Percentiles rank a stretch among this genome's conserved stretches.
Conservation (phyloP, 2,888 invertebrate species). For the Sarcophaga subvicina region DNA sequence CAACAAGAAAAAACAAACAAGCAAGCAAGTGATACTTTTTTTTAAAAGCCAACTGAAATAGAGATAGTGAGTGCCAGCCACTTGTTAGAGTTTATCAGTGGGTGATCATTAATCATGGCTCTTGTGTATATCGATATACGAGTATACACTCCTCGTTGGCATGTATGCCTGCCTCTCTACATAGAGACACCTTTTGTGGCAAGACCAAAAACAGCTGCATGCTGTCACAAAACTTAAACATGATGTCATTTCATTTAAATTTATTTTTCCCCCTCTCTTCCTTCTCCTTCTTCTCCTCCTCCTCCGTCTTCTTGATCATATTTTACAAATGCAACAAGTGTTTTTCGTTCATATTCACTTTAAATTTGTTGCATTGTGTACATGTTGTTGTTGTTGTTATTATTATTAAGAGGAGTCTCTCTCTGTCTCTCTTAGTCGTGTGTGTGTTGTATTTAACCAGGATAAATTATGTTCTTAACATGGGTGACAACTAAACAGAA, state of each 20-base stretch:
- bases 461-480: constrained; percentile 45
- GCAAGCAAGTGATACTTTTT: constrained; percentile 39
- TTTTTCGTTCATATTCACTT: constrained; percentile 4
- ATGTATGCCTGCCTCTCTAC: no score
- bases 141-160: neutral
- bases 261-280: neutral
- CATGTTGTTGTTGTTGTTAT: no score
- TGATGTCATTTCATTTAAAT: constrained; percentile 66
- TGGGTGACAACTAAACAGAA: constrained; percentile 47
- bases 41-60: constrained; percentile 34
- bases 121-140: neutral
- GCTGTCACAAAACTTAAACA: constrained; percentile 63
- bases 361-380: neutral
- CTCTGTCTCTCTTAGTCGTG: no score
- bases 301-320: neutral
- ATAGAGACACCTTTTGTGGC: constrained; percentile 58
- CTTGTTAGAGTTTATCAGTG: constrained; percentile 56
- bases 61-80: constrained; percentile 26
- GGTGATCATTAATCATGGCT: constrained; percentile 66
- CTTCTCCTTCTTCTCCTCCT: neutral
- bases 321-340: constrained; percentile 45
- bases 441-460: neutral
- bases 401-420: no score
- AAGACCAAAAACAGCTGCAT: constrained; percentile 63
- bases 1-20: neutral